Base-by-base conservation (phyloP, 2,113 vertebrate genomes). In the Eonycteris spelaea region DNA sequence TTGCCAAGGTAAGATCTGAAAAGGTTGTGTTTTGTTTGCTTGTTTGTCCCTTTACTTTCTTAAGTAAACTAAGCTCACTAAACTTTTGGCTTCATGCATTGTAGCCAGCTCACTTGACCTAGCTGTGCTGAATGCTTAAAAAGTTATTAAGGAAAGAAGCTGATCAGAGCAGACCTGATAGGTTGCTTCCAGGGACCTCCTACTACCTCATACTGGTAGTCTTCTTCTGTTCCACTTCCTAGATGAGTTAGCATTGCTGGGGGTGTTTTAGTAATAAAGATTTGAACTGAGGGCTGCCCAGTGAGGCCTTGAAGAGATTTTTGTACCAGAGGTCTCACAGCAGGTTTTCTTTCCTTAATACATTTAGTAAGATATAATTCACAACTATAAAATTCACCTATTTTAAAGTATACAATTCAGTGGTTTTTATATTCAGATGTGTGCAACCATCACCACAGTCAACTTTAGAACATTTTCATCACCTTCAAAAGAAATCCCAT, bases 1-100 rank as follows among this genome's bases (percentile, higher is more conserved):
- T 99, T 95, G 99, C 99, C 93, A 99, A 99, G 99, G 99, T 99
- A 98, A 99, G 98, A 91, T 30, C 40, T 91, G 63, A 89, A 95
- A 28, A 5, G 9, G 16, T 61, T 70, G 95, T 91, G 43, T 96
- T 63, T 4, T 43, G 15, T 35, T 77, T 73, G 55, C 57, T 26
- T 77, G 79, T 90, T 40, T 40, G 40, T 40, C 48, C 15, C 13
- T 88, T 82, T 15, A 51, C 38, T 38, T 33, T 38, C 28, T 92
- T 65, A 80, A 35, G 45, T 57, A 89, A 94, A 65, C n/a, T 83
- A 40, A 67, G 33, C 51, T 84, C 7, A 92, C 40, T 35, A 83
- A 45, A 85, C 35, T 94, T 93, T 48, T 67, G 38, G 57, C 61
- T 90, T 95, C 75, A 78, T 51, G 55, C 77, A 26, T 59, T 80